Base-by-base conservation (phyloP, 2,797 vertebrate genomes). In the Echeneis naucrates region DNA sequence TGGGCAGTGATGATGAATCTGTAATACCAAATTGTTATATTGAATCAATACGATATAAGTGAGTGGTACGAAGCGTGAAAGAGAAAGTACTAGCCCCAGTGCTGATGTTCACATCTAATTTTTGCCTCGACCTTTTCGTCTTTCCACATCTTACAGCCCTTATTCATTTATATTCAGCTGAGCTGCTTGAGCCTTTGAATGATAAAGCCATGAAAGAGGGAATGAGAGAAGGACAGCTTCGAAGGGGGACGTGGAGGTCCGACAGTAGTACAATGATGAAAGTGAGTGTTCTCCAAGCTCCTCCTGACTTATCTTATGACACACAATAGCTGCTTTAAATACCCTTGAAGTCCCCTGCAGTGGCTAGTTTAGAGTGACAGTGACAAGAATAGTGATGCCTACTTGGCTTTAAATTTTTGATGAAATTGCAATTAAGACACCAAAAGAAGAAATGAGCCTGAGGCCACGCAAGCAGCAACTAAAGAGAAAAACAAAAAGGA, bases 401-500 rank as follows among this genome's bases (percentile, higher is more conserved):
- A 47, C 60, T 35, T 55, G 80, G 78, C 76, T 88, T 85, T 91
- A 84, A 91, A 92, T 92, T 89, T 88, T 90, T 90, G 87, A 91
- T 93, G 89, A 91, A 92, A 90, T 84, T 93, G 90, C 89, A 93
- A 92, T 91, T 90, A 92, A 89, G 84, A 87, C 80, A 84, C 72
- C 75, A 88, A 72, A 68, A 78, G 76, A 83, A 57, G 66, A 74
- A 84, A 58, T 8, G 71, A 86, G 77, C 88, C 80, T 0, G 23
- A 73, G 86, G 86, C 77, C 10, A 60, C 71, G 71, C 62, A 60
- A 73, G 78, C 61, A 66, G 50, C 7, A 10, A 69, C 82, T 55
- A 75, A 80, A 81, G 85, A 74, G 66, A 82, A 86, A 89, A 88
- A 90, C 79, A 91, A 85, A 81, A 80, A 63, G 72, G 77, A 77